A percentile compares a stretch with the other conserved stretches of the same genome.
Conservation (phyloP, 1,140 invertebrate genomes). For the Stegodyphus dumicola region DNA sequence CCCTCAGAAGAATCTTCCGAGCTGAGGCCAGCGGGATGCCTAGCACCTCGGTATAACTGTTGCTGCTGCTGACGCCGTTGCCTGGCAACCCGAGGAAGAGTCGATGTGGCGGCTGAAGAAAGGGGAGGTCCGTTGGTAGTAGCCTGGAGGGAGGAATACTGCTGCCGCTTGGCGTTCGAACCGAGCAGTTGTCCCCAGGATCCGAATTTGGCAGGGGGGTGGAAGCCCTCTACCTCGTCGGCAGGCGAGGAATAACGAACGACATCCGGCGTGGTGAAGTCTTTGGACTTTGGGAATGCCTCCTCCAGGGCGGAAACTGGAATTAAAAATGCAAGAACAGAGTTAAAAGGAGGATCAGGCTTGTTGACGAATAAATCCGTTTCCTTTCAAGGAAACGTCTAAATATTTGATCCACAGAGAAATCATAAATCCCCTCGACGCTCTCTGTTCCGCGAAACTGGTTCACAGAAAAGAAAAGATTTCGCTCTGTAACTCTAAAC, state of each 20-base stretch:
- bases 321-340: background rate
- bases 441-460: too few relatives aligned
- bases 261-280: constrained; percentile 34
- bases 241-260: constrained; percentile 26
- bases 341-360: too few relatives aligned
- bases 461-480: too few relatives aligned
- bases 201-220: constrained; percentile 54
- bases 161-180: constrained; percentile 9
- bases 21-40: constrained; percentile 45
- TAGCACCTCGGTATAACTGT: background rate
- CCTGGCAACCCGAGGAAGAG: constrained; percentile 48
- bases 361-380: too few relatives aligned
- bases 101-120: constrained; percentile 26
- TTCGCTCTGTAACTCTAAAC: too few relatives aligned
- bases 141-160: constrained; percentile 37
- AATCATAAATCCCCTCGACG: too few relatives aligned
- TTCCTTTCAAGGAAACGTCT: too few relatives aligned
- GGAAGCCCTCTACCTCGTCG: constrained; percentile 2
- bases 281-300: constrained; percentile 8
- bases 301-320: constrained; percentile 29
- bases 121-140: background rate
- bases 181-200: constrained; percentile 47
- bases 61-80: constrained; percentile 43
- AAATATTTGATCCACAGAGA: too few relatives aligned
- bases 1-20: constrained; percentile 15